Conservation (phyloP, 92 coral and sea anemone genomes). For the Parazoanthus atlanticus region DNA sequence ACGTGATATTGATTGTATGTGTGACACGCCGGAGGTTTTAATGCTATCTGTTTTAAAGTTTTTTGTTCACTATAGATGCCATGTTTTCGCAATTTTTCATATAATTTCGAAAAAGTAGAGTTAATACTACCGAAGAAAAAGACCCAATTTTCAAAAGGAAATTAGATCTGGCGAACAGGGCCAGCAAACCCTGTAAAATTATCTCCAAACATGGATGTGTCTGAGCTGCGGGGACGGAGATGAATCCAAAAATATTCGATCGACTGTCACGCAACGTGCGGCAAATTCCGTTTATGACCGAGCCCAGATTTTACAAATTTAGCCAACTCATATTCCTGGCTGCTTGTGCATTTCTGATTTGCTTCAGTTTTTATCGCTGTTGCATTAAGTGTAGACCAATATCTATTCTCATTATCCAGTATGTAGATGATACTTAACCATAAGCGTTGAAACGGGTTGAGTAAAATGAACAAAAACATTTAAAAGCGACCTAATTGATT, state of each 20-base stretch:
- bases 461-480: too few relatives aligned
- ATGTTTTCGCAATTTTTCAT: not conserved
- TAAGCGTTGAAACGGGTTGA: too few relatives aligned
- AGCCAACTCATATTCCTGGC: not conserved
- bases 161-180: not conserved
- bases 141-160: not conserved
- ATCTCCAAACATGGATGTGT: constrained; percentile 22
- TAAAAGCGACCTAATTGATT: too few relatives aligned
- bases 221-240: not conserved
- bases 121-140: not conserved
- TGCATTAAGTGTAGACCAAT: too few relatives aligned
- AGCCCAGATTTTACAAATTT: constrained; percentile 2
- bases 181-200: not conserved
- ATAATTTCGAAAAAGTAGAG: too few relatives aligned
- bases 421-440: too few relatives aligned
- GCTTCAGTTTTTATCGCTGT: too few relatives aligned
- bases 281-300: constrained; percentile 8
- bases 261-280: constrained; percentile 20
- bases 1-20: too few relatives aligned
- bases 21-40: too few relatives aligned
- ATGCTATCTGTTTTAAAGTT: too few relatives aligned
- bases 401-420: too few relatives aligned
- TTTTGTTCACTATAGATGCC: too few relatives aligned
- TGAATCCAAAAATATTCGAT: not conserved
- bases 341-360: not conserved